phyloP scores from a whole-genome alignment of 2,888 invertebrate genomes.

The Ophion ventricosus region DNA sequence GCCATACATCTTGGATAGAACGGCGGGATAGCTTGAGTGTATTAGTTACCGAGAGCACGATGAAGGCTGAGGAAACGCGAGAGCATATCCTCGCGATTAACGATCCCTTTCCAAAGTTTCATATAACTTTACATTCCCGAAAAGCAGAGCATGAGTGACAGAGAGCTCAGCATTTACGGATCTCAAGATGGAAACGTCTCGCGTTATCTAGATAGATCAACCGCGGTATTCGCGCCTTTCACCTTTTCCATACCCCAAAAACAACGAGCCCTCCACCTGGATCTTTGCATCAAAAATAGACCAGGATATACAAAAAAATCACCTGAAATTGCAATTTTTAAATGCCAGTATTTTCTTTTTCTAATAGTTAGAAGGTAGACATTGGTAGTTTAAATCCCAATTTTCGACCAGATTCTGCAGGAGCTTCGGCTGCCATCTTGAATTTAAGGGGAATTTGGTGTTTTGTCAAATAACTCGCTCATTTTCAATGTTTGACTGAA shows the following conservation, averaged over 20 bases:
- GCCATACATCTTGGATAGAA: constrained; percentile 3
- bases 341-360: too few species aligned
- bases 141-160: background rate
- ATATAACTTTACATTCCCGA: constrained; percentile 70
- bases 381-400: too few species aligned
- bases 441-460: too few species aligned
- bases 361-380: too few species aligned
- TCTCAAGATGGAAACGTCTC: constrained; percentile 16
- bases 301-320: too few species aligned
- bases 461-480: too few species aligned
- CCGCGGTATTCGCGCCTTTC: constrained; percentile 1
- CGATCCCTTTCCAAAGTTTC: constrained; percentile 71
- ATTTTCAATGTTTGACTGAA: too few species aligned
- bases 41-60: background rate
- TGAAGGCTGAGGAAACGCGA: constrained; percentile 7
- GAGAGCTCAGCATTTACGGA: constrained; percentile 56
- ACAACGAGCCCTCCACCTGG: too few species aligned
- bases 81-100: constrained; percentile 60
- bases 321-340: too few species aligned
- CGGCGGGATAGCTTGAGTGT: background rate
- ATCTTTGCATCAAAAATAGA: background rate
- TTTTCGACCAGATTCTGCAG: too few species aligned
- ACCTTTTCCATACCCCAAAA: background rate
- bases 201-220: constrained; percentile 26
- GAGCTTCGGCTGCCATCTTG: too few species aligned